Percentiles rank a stretch among this genome's conserved stretches.
Evolutionary conservation across 2,797 vertebrate genomes (phyloP).

Genomic region (Euphonia xanthogaster): DNA sequence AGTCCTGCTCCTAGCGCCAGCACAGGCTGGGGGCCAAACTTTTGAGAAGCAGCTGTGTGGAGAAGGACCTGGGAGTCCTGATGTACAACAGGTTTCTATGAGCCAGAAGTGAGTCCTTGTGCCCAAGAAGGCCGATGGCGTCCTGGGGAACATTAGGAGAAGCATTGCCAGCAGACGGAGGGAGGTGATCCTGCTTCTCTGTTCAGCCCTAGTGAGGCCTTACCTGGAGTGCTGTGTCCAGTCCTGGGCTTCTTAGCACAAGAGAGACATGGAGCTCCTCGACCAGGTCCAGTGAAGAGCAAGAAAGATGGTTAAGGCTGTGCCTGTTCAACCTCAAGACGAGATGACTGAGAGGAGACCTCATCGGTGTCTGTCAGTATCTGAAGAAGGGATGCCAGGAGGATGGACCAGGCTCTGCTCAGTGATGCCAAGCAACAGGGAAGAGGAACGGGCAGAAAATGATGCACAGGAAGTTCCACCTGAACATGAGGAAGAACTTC

Average conservation of each 20-base stretch:
- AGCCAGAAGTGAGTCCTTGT: neutral
- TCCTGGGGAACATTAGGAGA: neutral
- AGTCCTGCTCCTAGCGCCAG: neutral
- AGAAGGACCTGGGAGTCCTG: neutral
- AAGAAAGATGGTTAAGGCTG: neutral
- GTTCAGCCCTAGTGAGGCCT: neutral
- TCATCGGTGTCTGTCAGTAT: neutral
- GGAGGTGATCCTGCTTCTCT: neutral
- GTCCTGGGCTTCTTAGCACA: accelerated
- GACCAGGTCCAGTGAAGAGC: accelerated
- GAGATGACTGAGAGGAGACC: neutral
- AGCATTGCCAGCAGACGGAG: neutral
- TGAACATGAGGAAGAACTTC: neutral
- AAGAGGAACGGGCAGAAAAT: neutral
- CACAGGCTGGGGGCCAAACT: neutral
- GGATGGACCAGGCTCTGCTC: neutral
- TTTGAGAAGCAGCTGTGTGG: neutral
- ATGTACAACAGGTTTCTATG: neutral
- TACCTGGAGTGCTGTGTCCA: neutral
- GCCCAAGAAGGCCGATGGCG: neutral
- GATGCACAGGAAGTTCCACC: neutral
- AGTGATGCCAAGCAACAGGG: accelerated
- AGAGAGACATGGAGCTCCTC: neutral
- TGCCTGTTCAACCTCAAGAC: neutral
- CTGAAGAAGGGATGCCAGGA: neutral